Percentiles rank a stretch among this genome's conserved stretches.
Evolutionary conservation across 2,113 vertebrate species (phyloP).

Genomic region (Triplophysa tibetana): DNA sequence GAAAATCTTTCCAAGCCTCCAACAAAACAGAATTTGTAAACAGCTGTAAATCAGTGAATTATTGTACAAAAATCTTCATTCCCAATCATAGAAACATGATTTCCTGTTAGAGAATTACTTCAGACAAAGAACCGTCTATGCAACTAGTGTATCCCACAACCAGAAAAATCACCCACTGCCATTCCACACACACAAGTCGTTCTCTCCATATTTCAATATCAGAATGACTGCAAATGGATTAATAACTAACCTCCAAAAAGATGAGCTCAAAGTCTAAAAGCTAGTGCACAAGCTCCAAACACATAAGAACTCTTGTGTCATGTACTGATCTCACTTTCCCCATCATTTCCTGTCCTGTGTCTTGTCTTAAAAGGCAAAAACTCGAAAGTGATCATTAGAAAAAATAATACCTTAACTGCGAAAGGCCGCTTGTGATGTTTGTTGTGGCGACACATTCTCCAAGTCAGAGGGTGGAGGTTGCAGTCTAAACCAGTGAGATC

Average conservation of each 20-base stretch:
- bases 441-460: neutral
- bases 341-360: neutral
- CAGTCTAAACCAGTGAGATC: conserved; percentile 28
- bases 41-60: conserved; percentile 18
- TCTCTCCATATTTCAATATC: neutral
- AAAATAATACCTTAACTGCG: neutral
- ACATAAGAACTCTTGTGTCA: neutral
- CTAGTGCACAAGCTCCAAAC: neutral
- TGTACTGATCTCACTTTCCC: neutral
- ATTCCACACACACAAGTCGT: conserved; percentile 37
- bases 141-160: conserved; percentile 40
- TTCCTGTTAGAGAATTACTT: conserved; percentile 59
- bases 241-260: neutral
- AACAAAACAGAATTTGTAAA: too few relatives aligned
- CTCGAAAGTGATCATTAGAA: neutral
- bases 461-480: neutral
- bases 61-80: conserved; percentile 42
- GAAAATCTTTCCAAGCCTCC: neutral
- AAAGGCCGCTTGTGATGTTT: neutral
- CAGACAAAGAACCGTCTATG: conserved; percentile 68
- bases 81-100: conserved; percentile 55
- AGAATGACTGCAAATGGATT: neutral
- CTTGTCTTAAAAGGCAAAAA: neutral
- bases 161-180: conserved; percentile 62
- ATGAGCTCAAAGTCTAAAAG: neutral